These are phyloP conservation scores for Phalanger gymnotis DNA, from an alignment of 2,797 vertebrate species.

Conservation along the genomic window DNA sequence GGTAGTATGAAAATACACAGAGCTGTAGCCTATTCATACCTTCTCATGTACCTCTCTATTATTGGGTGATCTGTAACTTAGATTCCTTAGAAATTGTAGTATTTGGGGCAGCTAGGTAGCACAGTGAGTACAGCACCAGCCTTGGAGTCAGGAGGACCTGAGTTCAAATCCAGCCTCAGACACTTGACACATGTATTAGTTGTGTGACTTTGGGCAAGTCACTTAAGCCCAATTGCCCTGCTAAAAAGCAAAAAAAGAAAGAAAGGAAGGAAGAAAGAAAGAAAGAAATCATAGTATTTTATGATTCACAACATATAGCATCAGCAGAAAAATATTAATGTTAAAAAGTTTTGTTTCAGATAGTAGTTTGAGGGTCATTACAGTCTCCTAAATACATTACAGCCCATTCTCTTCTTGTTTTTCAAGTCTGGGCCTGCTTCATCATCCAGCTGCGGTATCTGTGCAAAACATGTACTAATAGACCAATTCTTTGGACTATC, in stretches of 20 bases:
- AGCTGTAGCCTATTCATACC: not conserved
- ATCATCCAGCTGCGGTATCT: not conserved
- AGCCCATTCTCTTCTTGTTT: not conserved
- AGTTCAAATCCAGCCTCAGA: too few relatives aligned
- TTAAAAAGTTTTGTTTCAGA: not conserved
- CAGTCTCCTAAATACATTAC: not conserved
- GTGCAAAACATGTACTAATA: not conserved
- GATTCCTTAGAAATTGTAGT: not conserved
- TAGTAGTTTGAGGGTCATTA: not conserved
- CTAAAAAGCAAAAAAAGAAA: too few relatives aligned
- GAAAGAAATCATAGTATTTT: not conserved
- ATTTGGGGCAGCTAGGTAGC: too few relatives aligned
- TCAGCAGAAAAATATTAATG: not conserved
- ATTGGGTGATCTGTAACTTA: not conserved
- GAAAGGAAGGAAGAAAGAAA: too few relatives aligned
- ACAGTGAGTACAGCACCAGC: too few relatives aligned
- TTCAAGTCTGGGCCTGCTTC: not conserved
- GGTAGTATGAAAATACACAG: not conserved
- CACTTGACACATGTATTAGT: too few relatives aligned
- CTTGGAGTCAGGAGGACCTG: too few relatives aligned
- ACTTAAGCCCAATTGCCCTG: too few relatives aligned
- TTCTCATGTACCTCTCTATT: not conserved
- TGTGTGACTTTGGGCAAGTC: too few relatives aligned
- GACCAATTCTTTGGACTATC: not conserved
- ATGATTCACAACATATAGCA: not conserved